Conservation (phyloP, 2,888 invertebrate genomes). For the Meghimatium bilineatum region DNA sequence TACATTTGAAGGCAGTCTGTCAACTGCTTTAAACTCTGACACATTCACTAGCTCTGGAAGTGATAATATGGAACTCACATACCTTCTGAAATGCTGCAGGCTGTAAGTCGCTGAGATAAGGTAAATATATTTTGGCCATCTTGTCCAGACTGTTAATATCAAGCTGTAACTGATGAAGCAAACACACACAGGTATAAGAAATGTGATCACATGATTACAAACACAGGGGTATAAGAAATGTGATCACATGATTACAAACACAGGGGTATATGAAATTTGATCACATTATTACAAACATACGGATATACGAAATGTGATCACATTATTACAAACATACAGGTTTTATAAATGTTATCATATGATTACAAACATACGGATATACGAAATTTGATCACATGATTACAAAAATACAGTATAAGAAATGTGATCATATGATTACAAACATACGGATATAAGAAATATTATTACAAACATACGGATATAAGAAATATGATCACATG, state of each 20-base stretch:
- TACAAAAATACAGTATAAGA: not conserved
- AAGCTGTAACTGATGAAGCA: conserved; percentile 59
- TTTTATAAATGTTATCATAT: no score
- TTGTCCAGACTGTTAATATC: conserved; percentile 58
- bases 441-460: no score
- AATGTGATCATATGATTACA: not conserved
- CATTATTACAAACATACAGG: no score
- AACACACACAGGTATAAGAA: not conserved
- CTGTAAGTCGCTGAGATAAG: conserved; percentile 69
- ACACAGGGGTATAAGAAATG: not conserved
- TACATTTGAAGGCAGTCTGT: no score
- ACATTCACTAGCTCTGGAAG: no score
- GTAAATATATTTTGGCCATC: conserved; percentile 61
- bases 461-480: no score
- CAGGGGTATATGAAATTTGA: not conserved
- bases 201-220: not conserved
- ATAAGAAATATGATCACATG: no score
- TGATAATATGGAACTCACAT: conserved; percentile 14
- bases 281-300: not conserved
- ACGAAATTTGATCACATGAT: no score
- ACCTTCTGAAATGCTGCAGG: conserved; percentile 68
- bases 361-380: no score
- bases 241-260: not conserved
- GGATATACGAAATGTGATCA: not conserved
- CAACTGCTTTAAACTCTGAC: no score